Conservation (phyloP, 2,797 vertebrate species). For the Clarias pachynema region DNA sequence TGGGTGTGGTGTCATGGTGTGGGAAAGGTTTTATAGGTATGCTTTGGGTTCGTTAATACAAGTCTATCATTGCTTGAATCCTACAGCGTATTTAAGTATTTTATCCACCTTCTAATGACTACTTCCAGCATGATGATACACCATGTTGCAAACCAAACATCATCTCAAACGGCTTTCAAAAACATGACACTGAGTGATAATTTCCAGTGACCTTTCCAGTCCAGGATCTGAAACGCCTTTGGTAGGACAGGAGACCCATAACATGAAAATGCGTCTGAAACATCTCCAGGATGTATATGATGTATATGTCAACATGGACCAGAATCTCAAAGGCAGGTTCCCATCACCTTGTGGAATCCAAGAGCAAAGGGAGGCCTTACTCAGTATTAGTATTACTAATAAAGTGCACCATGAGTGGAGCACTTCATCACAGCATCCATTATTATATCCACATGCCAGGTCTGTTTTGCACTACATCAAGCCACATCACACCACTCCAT, state of each 20-base stretch:
- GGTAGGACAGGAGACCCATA: neutral
- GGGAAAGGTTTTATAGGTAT: neutral
- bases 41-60: neutral
- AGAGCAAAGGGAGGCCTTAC: neutral
- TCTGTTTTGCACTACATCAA: neutral
- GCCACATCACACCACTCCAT: neutral
- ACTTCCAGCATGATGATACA: neutral
- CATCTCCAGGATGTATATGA: neutral
- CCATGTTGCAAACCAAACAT: neutral
- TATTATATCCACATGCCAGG: neutral
- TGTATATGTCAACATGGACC: neutral
- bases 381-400: neutral
- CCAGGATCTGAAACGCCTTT: neutral
- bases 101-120: neutral
- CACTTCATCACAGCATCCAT: neutral
- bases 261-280: neutral
- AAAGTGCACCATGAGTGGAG: neutral
- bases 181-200: neutral
- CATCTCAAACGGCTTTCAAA: neutral
- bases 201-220: neutral
- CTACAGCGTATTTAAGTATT: neutral
- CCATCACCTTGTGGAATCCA: neutral
- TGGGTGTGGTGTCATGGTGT: conserved; percentile 3
- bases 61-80: neutral
- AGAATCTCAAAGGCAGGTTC: neutral